Percentiles rank a stretch among this genome's conserved stretches.
Conservation (phyloP, 2,113 vertebrate species). For the Petrocephalus microphthalmus region DNA sequence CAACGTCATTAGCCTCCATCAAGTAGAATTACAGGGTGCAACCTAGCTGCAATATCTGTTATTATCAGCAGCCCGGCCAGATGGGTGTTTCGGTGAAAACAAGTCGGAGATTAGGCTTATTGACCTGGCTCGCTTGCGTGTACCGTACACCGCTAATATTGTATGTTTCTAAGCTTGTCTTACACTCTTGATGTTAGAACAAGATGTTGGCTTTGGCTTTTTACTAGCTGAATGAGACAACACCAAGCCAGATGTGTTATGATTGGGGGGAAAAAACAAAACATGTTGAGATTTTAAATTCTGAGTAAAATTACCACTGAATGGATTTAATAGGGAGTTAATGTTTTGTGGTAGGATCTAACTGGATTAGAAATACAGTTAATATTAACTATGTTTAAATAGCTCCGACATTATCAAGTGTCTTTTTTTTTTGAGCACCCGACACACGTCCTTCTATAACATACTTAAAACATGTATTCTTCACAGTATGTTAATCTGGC, state of each 20-base stretch:
- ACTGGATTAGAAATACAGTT: background rate
- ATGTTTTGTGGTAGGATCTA: background rate
- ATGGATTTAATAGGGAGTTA: background rate
- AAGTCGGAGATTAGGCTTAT: conserved; percentile 27
- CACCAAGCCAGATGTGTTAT: background rate
- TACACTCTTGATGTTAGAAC: conserved; percentile 1
- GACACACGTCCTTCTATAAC: background rate
- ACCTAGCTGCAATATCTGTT: conserved; percentile 44
- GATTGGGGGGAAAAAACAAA: background rate
- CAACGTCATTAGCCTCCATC: conserved; percentile 56
- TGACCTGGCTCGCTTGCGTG: background rate
- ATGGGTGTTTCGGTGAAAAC: conserved; percentile 33
- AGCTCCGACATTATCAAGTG: background rate
- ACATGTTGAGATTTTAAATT: background rate
- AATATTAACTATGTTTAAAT: background rate
- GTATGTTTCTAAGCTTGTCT: background rate
- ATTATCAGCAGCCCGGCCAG: conserved; percentile 34
- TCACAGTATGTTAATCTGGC: no score
- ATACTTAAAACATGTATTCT: background rate
- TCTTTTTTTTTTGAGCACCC: background rate
- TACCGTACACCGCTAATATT: background rate
- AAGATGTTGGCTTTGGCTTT: background rate
- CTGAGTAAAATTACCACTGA: background rate
- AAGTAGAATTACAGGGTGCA: conserved; percentile 56
- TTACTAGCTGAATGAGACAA: background rate